A percentile compares a stretch with the other conserved stretches of the same genome.
These are phyloP conservation scores for Andrena chrysosceles DNA, from an alignment of 2,888 invertebrate genomes.

Conservation along the genomic window DNA sequence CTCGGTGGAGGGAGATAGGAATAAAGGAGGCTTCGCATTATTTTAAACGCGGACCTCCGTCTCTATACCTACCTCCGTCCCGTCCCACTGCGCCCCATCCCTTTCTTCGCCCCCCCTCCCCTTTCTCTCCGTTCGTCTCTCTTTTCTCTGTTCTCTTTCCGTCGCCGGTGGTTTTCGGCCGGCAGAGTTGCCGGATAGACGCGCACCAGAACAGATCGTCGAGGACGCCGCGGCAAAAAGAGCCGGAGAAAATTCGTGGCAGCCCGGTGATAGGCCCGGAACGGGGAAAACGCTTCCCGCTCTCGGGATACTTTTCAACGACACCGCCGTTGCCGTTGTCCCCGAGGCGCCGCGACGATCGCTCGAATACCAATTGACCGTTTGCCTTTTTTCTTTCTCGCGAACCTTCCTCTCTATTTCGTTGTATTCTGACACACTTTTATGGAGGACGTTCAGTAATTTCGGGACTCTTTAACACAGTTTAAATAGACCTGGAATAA, in stretches of 20 bases:
- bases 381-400: neutral
- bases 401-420: neutral
- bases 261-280: slow-evolving; percentile 42
- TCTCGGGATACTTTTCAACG: slow-evolving; percentile 68
- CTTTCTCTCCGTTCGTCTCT: slow-evolving; percentile 19
- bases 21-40: slow-evolving; percentile 73
- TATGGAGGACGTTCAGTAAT: neutral
- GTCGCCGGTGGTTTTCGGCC: slow-evolving; percentile 50
- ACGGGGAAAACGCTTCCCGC: slow-evolving; percentile 44
- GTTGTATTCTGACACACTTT: neutral
- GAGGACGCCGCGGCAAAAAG: slow-evolving; percentile 68
- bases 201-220: slow-evolving; percentile 73
- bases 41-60: slow-evolving; percentile 73
- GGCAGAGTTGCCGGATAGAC: slow-evolving; percentile 54
- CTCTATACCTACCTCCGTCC: slow-evolving; percentile 27
- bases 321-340: slow-evolving; percentile 52
- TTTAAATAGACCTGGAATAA: too few species aligned
- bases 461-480: neutral
- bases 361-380: slow-evolving; percentile 38
- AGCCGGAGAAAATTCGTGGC: slow-evolving; percentile 47
- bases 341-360: slow-evolving; percentile 40
- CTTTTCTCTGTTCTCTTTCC: slow-evolving; percentile 36
- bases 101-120: neutral
- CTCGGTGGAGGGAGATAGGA: slow-evolving; percentile 48
- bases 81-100: neutral